Conservation (phyloP, 2,888 invertebrate species). For the Molorchus minor region DNA sequence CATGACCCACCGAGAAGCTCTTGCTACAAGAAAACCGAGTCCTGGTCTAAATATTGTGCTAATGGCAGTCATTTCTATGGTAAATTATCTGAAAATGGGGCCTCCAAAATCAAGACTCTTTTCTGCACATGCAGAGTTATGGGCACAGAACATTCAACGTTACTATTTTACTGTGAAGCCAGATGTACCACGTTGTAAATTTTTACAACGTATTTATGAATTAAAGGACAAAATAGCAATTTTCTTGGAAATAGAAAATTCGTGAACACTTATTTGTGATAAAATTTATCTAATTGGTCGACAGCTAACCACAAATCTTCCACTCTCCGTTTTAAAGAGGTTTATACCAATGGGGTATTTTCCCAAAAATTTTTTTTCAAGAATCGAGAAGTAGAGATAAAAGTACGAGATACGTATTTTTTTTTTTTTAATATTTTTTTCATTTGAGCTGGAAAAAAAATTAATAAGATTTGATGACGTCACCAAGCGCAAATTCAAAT, state of each 20-base stretch:
- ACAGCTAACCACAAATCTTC: slow-evolving; percentile 25
- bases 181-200: slow-evolving; percentile 21
- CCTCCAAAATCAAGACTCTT: slow-evolving; percentile 21
- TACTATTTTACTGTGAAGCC: slow-evolving; percentile 23
- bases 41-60: slow-evolving; percentile 32
- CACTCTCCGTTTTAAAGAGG: no score
- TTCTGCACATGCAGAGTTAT: slow-evolving; percentile 9
- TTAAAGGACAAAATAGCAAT: slow-evolving; percentile 4
- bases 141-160: slow-evolving; percentile 14
- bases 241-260: slow-evolving; percentile 5
- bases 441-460: no score
- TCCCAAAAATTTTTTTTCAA: no score
- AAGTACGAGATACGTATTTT: no score
- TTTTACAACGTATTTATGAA: slow-evolving; percentile 15
- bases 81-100: slow-evolving; percentile 27
- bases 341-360: no score
- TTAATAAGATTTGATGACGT: no score
- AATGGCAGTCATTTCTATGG: slow-evolving; percentile 29
- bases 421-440: no score
- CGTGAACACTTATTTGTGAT: slow-evolving; percentile 5
- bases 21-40: slow-evolving; percentile 34
- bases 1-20: slow-evolving; percentile 28
- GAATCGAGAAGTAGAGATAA: no score
- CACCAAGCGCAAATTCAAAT: no score
- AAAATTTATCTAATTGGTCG: slow-evolving; percentile 10